Conservation (phyloP, 2,888 invertebrate species). For the Smittia aterrima region DNA sequence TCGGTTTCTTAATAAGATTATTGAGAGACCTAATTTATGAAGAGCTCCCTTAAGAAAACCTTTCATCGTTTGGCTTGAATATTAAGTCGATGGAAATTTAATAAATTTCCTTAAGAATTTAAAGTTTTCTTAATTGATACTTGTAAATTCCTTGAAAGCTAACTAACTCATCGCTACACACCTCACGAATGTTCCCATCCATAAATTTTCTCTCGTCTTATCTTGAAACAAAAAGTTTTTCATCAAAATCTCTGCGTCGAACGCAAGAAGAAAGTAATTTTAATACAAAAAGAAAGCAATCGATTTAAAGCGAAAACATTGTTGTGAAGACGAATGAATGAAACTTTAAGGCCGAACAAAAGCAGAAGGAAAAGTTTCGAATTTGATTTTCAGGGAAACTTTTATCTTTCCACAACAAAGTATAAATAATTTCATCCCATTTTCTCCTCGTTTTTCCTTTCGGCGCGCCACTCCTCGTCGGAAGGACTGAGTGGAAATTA, state of each 20-base stretch:
- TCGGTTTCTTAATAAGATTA: no score
- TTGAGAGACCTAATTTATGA: no score
- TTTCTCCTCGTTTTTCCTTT: conserved; percentile 5
- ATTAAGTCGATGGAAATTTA: no score
- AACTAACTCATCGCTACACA: background rate
- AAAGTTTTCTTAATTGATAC: no score
- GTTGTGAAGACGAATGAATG: no score
- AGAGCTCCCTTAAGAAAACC: no score
- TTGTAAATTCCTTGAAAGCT: no score
- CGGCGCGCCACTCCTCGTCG: background rate
- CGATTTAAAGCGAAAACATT: background rate
- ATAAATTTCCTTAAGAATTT: no score
- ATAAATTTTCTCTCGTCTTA: background rate
- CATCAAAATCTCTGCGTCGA: background rate
- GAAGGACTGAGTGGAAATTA: background rate
- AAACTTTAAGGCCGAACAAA: background rate
- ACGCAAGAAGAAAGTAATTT: background rate
- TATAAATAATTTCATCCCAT: conserved; percentile 15
- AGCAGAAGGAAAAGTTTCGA: conserved; percentile 32
- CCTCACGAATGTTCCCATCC: background rate
- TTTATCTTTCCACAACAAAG: conserved; percentile 24
- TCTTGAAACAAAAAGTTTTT: background rate
- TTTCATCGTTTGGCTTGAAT: no score
- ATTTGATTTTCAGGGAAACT: conserved; percentile 32
- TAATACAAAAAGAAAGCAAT: background rate